These are phyloP conservation scores for Tholera decimalis DNA, from an alignment of 2,888 invertebrate genomes.

Conservation along the genomic window DNA sequence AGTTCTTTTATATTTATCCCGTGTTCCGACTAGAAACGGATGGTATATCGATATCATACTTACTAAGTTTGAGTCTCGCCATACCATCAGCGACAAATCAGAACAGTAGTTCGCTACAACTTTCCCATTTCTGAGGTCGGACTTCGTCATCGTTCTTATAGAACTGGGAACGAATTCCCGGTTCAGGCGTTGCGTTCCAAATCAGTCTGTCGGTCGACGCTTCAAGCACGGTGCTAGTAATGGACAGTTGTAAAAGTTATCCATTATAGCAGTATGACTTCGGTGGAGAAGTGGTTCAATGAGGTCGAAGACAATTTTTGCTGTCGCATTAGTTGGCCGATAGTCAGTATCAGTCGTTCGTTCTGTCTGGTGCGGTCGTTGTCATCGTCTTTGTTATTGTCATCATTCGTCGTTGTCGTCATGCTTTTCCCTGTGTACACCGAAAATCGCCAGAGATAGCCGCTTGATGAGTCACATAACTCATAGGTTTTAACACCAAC, in stretches of 20 bases:
- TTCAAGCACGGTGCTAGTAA: constrained; percentile 3
- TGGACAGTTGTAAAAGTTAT: constrained; percentile 1
- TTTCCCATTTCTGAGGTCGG: constrained; percentile 1
- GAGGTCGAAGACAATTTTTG: background rate
- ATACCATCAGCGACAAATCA: constrained; percentile 8
- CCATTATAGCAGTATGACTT: constrained; percentile 4
- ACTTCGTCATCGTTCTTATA: background rate
- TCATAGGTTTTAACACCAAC: constrained; percentile 10
- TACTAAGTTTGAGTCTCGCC: no score
- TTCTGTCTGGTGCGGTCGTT: background rate
- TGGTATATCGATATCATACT: constrained; percentile 15
- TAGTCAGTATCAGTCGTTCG: background rate
- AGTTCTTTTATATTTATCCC: background rate
- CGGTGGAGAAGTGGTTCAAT: background rate
- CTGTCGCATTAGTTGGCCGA: constrained; percentile 6
- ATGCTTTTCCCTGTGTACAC: constrained; percentile 1
- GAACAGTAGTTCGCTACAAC: background rate
- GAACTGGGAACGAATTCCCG: constrained; percentile 15
- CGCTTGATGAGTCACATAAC: constrained; percentile 1
- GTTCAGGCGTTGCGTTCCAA: constrained; percentile 7
- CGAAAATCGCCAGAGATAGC: constrained; percentile 5
- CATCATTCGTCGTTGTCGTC: no score
- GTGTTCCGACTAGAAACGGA: background rate
- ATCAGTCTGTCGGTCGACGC: constrained; percentile 2
- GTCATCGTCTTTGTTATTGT: background rate